These are phyloP conservation scores for Phataginus tricuspis DNA, from an alignment of 2,797 vertebrate genomes.

Conservation along the genomic window DNA sequence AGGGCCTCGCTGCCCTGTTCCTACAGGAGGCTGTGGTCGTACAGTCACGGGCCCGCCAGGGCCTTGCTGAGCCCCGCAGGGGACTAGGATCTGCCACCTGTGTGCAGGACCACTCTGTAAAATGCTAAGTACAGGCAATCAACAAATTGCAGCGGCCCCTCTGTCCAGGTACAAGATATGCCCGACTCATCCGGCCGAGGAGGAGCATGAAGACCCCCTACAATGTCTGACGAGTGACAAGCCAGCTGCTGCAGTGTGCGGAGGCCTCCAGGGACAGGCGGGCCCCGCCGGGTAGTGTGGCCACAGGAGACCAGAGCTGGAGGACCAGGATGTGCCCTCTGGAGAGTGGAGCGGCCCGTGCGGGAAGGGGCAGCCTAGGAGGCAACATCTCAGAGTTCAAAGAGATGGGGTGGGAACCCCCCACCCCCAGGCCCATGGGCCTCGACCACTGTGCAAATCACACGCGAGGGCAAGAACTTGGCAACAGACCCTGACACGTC, in stretches of 20 bases:
- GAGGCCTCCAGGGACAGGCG: background rate
- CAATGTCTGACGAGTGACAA: background rate
- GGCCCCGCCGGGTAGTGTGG: background rate
- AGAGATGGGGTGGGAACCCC: background rate
- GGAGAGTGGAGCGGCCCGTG: too few relatives aligned
- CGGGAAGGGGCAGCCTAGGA: background rate
- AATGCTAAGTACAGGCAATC: background rate
- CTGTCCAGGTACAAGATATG: background rate
- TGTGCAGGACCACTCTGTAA: background rate
- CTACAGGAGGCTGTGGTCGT: background rate
- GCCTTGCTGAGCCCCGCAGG: background rate
- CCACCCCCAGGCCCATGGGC: too few relatives aligned
- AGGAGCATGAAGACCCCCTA: rapidly evolving
- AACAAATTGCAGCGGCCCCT: background rate
- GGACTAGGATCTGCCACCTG: background rate
- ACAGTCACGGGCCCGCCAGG: background rate
- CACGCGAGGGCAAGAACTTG: too few relatives aligned
- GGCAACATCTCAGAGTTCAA: background rate
- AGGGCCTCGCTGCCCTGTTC: background rate
- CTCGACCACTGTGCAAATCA: background rate
- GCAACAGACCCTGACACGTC: background rate
- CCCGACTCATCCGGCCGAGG: background rate
- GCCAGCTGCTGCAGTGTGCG: background rate
- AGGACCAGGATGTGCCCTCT: background rate
- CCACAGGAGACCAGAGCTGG: background rate